Percentiles rank a stretch among this genome's conserved stretches.
These are phyloP conservation scores for Drosophila kurseongensis DNA, from an alignment of 1,140 invertebrate genomes.

Conservation along the genomic window DNA sequence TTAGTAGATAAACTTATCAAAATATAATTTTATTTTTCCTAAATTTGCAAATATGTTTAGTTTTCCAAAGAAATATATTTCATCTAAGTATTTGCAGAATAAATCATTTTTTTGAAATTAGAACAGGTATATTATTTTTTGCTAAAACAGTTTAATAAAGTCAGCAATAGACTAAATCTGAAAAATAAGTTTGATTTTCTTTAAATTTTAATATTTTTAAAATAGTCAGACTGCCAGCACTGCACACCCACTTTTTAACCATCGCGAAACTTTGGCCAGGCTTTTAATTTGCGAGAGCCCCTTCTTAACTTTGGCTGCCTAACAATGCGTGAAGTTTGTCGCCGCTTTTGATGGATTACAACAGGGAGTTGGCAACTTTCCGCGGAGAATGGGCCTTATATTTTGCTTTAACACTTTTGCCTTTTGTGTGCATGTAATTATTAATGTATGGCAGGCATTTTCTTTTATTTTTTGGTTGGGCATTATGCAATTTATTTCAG, in stretches of 20 bases:
- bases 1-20: too few species aligned
- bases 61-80: too few species aligned
- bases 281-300: conserved; percentile 56
- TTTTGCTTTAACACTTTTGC: conserved; percentile 70
- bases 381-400: conserved; percentile 19
- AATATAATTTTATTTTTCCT: too few species aligned
- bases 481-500: conserved; percentile 78
- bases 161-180: too few species aligned
- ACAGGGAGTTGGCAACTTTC: conserved; percentile 32
- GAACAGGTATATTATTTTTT: too few species aligned
- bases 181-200: too few species aligned
- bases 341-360: conserved; percentile 79
- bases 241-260: conserved; percentile 8
- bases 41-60: too few species aligned
- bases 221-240: neutral
- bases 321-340: conserved; percentile 81
- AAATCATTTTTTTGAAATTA: too few species aligned
- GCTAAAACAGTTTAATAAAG: too few species aligned
- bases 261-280: conserved; percentile 20
- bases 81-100: too few species aligned
- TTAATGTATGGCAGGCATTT: conserved; percentile 50
- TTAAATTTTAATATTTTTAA: neutral
- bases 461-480: conserved; percentile 21
- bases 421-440: conserved; percentile 67
- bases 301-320: conserved; percentile 51